phyloP scores from a whole-genome alignment of 2,797 vertebrate genomes.

The Sylvilagus floridanus region DNA sequence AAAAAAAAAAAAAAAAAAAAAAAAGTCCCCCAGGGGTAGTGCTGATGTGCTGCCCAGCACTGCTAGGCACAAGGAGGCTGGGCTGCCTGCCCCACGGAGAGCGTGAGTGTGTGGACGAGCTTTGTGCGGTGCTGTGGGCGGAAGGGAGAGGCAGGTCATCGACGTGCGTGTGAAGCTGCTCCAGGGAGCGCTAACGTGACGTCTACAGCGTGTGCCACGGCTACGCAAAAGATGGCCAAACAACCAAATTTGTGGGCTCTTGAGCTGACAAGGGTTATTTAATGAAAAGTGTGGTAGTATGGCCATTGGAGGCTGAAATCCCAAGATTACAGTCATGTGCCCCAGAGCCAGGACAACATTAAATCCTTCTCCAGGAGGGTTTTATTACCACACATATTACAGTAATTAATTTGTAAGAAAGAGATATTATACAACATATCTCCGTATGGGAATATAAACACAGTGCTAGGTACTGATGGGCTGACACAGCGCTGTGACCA shows the following conservation, averaged over 20 bases:
- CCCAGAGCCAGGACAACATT: neutral
- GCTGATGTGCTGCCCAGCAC: neutral
- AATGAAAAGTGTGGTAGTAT: neutral
- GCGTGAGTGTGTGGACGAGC: neutral
- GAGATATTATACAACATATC: neutral
- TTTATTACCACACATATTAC: constrained; percentile 4
- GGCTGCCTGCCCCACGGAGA: neutral
- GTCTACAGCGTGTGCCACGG: no score
- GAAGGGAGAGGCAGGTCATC: neutral
- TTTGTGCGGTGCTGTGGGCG: neutral
- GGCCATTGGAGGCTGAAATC: neutral
- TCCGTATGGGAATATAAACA: constrained; percentile 31
- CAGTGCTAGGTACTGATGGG: neutral
- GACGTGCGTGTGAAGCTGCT: neutral
- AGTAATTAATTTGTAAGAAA: neutral
- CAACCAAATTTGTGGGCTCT: neutral
- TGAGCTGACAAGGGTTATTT: neutral
- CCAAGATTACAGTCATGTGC: neutral
- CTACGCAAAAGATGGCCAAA: neutral
- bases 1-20: no score
- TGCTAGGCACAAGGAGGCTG: neutral
- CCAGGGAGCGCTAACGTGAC: neutral
- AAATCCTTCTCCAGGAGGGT: neutral
- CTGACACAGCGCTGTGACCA: neutral
- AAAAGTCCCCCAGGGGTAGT: no score